Conservation (phyloP, 2,888 invertebrate species). For the Ennomos fuscantarius region DNA sequence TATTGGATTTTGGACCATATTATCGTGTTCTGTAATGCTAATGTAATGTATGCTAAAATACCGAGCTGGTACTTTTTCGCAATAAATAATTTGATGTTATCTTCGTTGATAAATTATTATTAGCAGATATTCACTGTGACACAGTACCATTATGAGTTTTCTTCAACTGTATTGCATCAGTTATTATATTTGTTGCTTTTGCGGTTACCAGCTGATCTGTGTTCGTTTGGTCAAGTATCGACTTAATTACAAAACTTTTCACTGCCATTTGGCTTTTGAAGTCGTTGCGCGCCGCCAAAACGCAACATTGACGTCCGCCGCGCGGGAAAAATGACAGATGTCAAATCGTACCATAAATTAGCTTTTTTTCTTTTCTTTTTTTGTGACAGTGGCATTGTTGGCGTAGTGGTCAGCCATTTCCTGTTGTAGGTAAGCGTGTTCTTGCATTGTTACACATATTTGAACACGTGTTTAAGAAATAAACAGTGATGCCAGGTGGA, state of each 20-base stretch:
- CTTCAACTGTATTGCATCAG: slow-evolving; percentile 44
- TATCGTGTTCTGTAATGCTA: no score
- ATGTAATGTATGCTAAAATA: slow-evolving; percentile 2
- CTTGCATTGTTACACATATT: slow-evolving; percentile 41
- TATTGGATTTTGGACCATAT: neutral
- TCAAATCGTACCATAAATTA: slow-evolving; percentile 54
- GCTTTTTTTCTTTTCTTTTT: slow-evolving; percentile 40
- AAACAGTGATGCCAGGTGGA: slow-evolving; percentile 52
- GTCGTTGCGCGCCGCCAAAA: slow-evolving; percentile 38
- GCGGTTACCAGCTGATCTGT: slow-evolving; percentile 70
- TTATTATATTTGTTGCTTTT: slow-evolving; percentile 64
- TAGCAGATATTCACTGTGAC: slow-evolving; percentile 1
- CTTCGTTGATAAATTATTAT: neutral
- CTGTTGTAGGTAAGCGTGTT: slow-evolving; percentile 52
- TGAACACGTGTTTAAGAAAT: slow-evolving; percentile 54
- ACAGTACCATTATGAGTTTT: neutral
- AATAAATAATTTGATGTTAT: neutral
- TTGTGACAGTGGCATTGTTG: slow-evolving; percentile 21
- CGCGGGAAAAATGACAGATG: slow-evolving; percentile 72
- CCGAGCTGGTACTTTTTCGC: slow-evolving; percentile 2
- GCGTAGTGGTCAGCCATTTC: slow-evolving; percentile 54
- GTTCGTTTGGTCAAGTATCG: slow-evolving; percentile 44
- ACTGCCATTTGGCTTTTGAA: slow-evolving; percentile 34
- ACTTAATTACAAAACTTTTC: slow-evolving; percentile 32
- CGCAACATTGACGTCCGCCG: slow-evolving; percentile 34